Evolutionary conservation across 2,113 vertebrate species (phyloP).

Genomic region (Calyptommatus sinebrachiatus): DNA sequence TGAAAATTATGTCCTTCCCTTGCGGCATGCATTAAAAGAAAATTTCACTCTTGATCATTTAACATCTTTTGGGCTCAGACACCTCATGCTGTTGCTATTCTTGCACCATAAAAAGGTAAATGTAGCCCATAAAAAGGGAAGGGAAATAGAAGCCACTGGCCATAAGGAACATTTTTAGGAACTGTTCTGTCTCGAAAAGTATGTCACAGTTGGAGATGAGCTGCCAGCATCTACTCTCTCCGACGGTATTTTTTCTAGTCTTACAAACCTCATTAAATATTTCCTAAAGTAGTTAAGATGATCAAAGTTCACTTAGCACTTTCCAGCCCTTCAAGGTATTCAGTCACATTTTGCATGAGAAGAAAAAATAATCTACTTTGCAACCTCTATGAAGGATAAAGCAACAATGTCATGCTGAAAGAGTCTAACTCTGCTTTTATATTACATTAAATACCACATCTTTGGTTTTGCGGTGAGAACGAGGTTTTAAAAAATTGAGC

Average conservation of each 20-base stretch:
- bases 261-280: conserved; percentile 57
- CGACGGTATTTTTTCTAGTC: conserved; percentile 39
- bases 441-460: background rate
- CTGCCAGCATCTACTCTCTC: conserved; percentile 2
- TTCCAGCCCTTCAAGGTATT: conserved; percentile 41
- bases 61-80: conserved; percentile 14
- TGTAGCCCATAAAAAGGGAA: conserved; percentile 1
- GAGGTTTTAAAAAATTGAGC: background rate
- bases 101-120: conserved; percentile 13
- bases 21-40: conserved; percentile 31
- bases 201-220: conserved; percentile 7
- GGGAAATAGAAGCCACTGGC: background rate
- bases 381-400: conserved; percentile 6
- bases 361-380: conserved; percentile 27
- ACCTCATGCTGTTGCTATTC: conserved; percentile 14
- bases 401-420: background rate
- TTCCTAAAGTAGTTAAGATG: conserved; percentile 53
- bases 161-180: conserved; percentile 36
- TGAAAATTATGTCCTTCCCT: conserved; percentile 34
- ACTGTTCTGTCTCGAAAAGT: background rate
- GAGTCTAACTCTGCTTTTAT: conserved; percentile 15
- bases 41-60: conserved; percentile 20
- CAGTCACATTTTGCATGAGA: conserved; percentile 33
- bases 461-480: conserved; percentile 1
- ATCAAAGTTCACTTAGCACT: conserved; percentile 58